These are phyloP conservation scores for Anneissia japonica DNA, from an alignment of 35 echinoderm and acorn worm species.

Conservation along the genomic window DNA sequence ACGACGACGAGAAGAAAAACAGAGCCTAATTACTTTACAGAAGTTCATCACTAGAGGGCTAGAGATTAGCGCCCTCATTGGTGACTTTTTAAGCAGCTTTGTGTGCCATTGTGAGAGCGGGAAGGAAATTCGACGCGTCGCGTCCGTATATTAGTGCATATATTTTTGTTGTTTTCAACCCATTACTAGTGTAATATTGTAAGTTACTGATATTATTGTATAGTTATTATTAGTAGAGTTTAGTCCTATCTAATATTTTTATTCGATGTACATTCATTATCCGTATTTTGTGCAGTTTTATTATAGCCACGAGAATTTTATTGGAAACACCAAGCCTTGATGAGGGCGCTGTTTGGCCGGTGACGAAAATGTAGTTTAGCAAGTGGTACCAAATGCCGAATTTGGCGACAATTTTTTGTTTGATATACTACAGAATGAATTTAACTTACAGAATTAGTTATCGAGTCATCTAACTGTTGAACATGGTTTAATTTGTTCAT, in stretches of 20 bases:
- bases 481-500: too few species aligned
- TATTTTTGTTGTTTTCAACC: not conserved
- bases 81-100: not conserved
- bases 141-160: not conserved
- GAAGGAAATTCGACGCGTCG: not conserved
- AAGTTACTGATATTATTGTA: not conserved
- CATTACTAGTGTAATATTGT: not conserved
- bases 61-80: not conserved
- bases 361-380: not conserved
- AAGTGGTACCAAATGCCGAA: too few species aligned
- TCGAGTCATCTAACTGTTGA: too few species aligned
- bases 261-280: not conserved
- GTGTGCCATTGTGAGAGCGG: not conserved
- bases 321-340: not conserved
- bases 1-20: too few species aligned
- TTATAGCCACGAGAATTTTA: not conserved
- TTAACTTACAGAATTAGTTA: too few species aligned
- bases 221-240: not conserved
- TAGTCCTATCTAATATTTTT: not conserved
- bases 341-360: not conserved
- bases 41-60: not conserved
- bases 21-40: not conserved
- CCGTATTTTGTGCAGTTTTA: not conserved
- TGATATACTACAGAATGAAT: too few species aligned
- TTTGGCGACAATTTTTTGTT: too few species aligned